A percentile compares a stretch with the other conserved stretches of the same genome.
Conservation (phyloP, 2,888 invertebrate genomes). For the Diarsia dahlii region DNA sequence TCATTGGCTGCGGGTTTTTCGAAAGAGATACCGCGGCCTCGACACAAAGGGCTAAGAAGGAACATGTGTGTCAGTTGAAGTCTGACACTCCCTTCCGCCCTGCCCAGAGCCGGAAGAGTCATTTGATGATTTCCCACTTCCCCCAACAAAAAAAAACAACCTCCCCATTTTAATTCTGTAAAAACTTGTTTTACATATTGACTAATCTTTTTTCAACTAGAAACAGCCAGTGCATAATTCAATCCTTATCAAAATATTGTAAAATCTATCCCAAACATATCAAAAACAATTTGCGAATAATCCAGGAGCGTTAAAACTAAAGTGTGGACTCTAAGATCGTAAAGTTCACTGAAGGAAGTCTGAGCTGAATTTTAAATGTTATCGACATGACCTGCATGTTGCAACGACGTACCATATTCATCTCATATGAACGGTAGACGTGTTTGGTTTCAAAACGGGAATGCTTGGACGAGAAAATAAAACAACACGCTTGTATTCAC, state of each 20-base stretch:
- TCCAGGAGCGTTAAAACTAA: slow-evolving; percentile 46
- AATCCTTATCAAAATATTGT: not conserved
- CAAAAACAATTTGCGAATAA: slow-evolving; percentile 50
- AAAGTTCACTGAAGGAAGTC: slow-evolving; percentile 43
- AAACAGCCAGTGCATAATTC: not conserved
- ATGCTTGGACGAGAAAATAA: not conserved
- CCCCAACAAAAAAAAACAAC: no score
- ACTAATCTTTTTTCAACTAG: not conserved
- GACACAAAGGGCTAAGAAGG: no score
- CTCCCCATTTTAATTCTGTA: not conserved
- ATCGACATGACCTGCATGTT: slow-evolving; percentile 55
- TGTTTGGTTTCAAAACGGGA: slow-evolving; percentile 34
- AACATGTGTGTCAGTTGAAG: no score
- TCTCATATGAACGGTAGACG: slow-evolving; percentile 12
- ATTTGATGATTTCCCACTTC: no score
- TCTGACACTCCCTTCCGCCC: no score
- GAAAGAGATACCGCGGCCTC: no score
- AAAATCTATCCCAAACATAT: slow-evolving; percentile 7
- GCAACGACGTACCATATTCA: slow-evolving; percentile 33
- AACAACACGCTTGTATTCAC: not conserved
- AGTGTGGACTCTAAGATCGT: slow-evolving; percentile 38
- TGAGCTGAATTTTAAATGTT: slow-evolving; percentile 52
- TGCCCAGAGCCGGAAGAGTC: no score
- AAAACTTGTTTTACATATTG: not conserved
- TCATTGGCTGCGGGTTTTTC: no score